phyloP scores from a whole-genome alignment of 2,888 invertebrate species.

The Apotomis turbidana region DNA sequence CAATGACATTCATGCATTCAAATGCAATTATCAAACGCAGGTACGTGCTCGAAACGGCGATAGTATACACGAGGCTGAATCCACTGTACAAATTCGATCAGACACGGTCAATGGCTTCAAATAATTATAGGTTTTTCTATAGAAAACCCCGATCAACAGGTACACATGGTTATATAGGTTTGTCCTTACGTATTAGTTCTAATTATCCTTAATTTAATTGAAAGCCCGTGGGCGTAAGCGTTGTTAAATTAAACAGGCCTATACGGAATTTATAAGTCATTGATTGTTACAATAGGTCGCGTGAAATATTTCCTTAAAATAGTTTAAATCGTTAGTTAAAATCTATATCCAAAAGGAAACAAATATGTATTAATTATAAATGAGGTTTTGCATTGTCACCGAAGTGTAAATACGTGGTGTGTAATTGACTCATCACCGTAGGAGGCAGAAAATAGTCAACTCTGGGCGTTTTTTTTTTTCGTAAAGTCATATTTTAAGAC shows the following conservation, averaged over 20 bases:
- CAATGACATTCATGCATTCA: conserved; percentile 25
- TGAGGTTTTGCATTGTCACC: conserved; percentile 65
- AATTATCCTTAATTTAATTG: conserved; percentile 13
- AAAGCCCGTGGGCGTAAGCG: conserved; percentile 7
- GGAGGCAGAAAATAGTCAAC: conserved; percentile 8
- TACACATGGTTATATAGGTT: conserved; percentile 3
- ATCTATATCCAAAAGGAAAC: conserved; percentile 59
- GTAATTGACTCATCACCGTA: conserved; percentile 11
- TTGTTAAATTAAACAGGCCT: conserved; percentile 1
- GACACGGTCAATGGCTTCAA: conserved; percentile 26
- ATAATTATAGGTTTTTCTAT: neutral
- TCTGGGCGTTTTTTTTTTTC: too few species aligned
- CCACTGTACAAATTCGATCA: conserved; percentile 7
- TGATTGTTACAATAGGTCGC: conserved; percentile 38
- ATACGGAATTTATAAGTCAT: neutral
- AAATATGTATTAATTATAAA: conserved; percentile 69
- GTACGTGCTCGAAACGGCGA: conserved; percentile 17
- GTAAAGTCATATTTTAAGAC: too few species aligned
- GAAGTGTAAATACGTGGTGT: conserved; percentile 40
- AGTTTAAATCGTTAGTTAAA: conserved; percentile 42
- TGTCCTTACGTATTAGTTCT: conserved; percentile 7
- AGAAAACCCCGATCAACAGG: conserved; percentile 21
- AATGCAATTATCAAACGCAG: conserved; percentile 30
- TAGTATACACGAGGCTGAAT: conserved; percentile 7
- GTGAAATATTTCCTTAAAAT: conserved; percentile 52